Evolutionary conservation across 2,797 vertebrate species (phyloP).

Genomic region (Sebastes dallii): DNA sequence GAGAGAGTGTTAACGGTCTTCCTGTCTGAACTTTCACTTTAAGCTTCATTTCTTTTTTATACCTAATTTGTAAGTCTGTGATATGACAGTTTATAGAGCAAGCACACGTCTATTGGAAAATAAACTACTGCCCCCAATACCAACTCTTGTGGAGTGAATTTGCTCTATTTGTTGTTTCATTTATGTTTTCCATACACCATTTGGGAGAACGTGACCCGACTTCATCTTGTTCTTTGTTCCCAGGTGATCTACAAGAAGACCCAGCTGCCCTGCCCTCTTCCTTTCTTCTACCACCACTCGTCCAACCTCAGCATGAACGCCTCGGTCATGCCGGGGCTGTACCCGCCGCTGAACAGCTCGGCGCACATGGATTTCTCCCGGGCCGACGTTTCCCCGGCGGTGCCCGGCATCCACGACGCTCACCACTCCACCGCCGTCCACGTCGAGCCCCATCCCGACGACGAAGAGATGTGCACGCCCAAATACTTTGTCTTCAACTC

Average conservation of each 20-base stretch:
- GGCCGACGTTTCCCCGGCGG: slow-evolving; percentile 64
- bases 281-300: slow-evolving; percentile 77
- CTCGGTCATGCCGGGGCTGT: slow-evolving; percentile 76
- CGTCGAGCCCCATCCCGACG: slow-evolving; percentile 77
- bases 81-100: not conserved
- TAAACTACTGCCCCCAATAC: not conserved
- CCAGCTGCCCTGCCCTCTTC: slow-evolving; percentile 92
- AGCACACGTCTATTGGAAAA: not conserved
- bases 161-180: too few species aligned
- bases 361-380: slow-evolving; percentile 83
- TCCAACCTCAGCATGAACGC: slow-evolving; percentile 86
- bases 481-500: slow-evolving; percentile 97
- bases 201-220: not conserved
- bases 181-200: not conserved
- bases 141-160: too few species aligned
- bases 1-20: too few species aligned
- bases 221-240: not conserved
- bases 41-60: not conserved
- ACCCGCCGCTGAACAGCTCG: slow-evolving; percentile 78
- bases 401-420: slow-evolving; percentile 62
- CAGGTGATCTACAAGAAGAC: slow-evolving; percentile 98
- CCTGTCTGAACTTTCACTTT: too few species aligned
- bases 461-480: slow-evolving; percentile 88
- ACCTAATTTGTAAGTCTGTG: not conserved
- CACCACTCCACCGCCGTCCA: slow-evolving; percentile 75